phyloP scores from a whole-genome alignment of 2,888 invertebrate species.

The Agrilus cyanescens region DNA sequence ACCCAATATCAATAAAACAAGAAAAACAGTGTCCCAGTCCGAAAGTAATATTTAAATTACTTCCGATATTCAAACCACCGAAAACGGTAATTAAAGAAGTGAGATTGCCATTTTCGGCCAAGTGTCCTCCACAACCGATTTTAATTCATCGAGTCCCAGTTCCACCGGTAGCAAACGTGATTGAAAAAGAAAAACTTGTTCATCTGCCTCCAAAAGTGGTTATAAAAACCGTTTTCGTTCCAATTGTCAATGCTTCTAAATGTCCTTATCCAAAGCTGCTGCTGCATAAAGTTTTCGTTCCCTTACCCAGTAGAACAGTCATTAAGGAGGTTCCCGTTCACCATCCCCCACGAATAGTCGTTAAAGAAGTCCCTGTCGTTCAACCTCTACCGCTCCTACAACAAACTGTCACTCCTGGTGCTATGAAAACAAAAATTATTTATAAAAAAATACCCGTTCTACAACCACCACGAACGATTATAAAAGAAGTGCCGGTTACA shows the following conservation, averaged over 20 bases:
- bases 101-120: not conserved
- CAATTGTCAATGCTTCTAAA: not conserved
- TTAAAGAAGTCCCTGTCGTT: constrained; percentile 5
- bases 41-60: not conserved
- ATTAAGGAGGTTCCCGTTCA: constrained; percentile 7
- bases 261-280: constrained; percentile 2
- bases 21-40: not conserved
- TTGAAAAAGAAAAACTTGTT: constrained; percentile 6
- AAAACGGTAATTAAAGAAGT: constrained; percentile 2
- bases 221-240: not conserved
- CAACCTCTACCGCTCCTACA: too few relatives aligned
- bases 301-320: constrained; percentile 3
- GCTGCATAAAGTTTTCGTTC: constrained; percentile 3
- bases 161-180: constrained; percentile 5
- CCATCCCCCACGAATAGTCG: constrained; percentile 5
- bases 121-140: constrained; percentile 1
- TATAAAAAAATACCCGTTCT: constrained; percentile 5
- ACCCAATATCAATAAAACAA: too few relatives aligned
- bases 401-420: too few relatives aligned
- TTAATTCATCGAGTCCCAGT: constrained; percentile 6
- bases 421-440: not conserved
- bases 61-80: constrained; percentile 1
- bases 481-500: constrained; percentile 3
- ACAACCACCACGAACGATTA: constrained; percentile 8
- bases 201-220: constrained; percentile 3